Conservation (phyloP, 2,113 vertebrate genomes). For the Gavialis gangeticus region DNA sequence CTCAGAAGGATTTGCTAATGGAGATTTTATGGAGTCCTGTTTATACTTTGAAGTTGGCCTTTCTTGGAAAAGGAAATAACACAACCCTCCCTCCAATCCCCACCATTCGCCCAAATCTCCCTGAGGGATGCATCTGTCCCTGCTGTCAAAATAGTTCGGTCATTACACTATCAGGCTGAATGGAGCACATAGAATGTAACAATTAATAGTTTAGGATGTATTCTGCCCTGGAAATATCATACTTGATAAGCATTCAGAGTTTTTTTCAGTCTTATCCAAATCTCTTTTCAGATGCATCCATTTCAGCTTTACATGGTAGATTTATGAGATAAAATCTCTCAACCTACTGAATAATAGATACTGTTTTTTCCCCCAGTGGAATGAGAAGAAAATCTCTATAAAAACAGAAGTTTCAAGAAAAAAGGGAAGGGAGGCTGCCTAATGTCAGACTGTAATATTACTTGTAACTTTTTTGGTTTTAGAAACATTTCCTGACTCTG, state of each 20-base stretch:
- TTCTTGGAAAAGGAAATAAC: not conserved
- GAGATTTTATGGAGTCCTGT: not conserved
- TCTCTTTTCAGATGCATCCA: not conserved
- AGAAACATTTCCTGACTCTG: not conserved
- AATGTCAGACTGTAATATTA: not conserved
- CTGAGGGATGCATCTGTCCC: not conserved
- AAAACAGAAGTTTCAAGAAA: not conserved
- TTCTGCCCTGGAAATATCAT: not conserved
- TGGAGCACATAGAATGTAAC: not conserved
- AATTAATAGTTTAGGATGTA: not conserved
- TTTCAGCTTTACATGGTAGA: not conserved
- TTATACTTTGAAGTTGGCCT: not conserved
- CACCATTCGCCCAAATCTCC: not conserved
- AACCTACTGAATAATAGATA: not conserved
- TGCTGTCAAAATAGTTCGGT: not conserved
- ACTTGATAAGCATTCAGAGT: not conserved
- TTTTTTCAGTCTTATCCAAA: not conserved
- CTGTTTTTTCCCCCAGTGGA: not conserved
- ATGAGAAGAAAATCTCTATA: not conserved
- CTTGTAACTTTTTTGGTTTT: not conserved
- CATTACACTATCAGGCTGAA: not conserved
- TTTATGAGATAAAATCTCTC: not conserved
- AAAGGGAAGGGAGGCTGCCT: not conserved
- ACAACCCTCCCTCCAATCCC: not conserved
- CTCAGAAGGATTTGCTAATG: not conserved